Evolutionary conservation across 2,113 vertebrate species (phyloP).

Genomic region (Oplegnathus fasciatus): DNA sequence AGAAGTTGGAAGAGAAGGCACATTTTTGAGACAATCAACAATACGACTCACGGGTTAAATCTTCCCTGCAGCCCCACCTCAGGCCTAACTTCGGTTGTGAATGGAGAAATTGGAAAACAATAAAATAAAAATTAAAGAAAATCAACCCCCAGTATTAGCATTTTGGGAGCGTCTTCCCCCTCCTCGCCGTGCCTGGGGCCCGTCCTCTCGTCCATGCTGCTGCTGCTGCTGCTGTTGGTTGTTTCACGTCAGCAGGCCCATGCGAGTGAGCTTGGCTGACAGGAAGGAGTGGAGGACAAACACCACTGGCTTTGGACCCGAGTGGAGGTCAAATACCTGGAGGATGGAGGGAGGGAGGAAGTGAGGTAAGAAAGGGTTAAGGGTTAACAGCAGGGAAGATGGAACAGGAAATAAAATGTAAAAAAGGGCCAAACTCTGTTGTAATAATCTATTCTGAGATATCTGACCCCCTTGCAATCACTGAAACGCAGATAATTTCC

Average conservation of each 20-base stretch:
- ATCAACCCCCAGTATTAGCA: background rate
- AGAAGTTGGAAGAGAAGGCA: constrained; percentile 64
- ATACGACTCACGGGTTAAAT: constrained; percentile 15
- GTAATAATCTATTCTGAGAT: background rate
- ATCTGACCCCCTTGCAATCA: background rate
- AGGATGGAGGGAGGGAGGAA: constrained; percentile 1
- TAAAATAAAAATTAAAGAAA: background rate
- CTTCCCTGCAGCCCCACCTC: constrained; percentile 14
- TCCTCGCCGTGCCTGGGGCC: background rate
- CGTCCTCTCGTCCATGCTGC: background rate
- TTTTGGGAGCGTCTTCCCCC: background rate
- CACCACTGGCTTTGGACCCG: constrained; percentile 93
- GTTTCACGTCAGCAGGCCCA: constrained; percentile 93
- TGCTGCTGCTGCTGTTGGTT: background rate
- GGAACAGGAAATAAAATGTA: background rate
- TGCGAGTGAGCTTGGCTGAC: constrained; percentile 96
- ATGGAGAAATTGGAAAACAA: constrained; percentile 4
- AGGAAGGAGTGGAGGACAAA: constrained; percentile 97
- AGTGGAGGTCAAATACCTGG: constrained; percentile 93
- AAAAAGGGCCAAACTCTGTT: background rate
- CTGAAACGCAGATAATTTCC: background rate
- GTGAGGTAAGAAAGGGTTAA: background rate
- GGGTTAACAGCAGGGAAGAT: background rate
- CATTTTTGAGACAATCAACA: constrained; percentile 58
- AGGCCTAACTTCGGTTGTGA: constrained; percentile 38